Evolutionary conservation across 2,797 vertebrate genomes (phyloP).

Genomic region (Parauchenoglanis punctatus): DNA sequence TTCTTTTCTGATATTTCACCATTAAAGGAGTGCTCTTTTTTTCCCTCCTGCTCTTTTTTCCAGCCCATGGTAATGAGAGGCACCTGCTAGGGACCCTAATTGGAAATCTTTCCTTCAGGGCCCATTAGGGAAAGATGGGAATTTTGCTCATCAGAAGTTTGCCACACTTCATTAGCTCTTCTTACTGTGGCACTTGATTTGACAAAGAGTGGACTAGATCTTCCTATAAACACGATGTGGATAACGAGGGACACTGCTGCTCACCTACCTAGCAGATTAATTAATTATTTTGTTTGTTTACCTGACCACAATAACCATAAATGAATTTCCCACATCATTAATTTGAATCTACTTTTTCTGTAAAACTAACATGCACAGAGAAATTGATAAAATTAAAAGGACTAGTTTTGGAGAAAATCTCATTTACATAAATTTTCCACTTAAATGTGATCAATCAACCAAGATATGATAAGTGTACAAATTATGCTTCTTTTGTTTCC

Average conservation of each 20-base stretch:
- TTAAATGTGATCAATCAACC: background rate
- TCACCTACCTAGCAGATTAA: constrained; percentile 16
- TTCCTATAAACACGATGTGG: constrained; percentile 4
- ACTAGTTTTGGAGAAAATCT: background rate
- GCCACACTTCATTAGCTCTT: constrained; percentile 32
- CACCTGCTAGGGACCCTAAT: constrained; percentile 46
- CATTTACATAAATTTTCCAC: background rate
- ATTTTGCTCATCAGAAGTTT: constrained; percentile 18
- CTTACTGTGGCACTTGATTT: constrained; percentile 21
- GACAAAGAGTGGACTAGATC: constrained; percentile 13
- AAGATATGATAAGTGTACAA: background rate
- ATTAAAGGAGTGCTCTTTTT: background rate
- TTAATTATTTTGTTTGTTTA: constrained; percentile 39
- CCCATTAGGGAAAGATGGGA: constrained; percentile 40
- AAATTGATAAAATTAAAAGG: background rate
- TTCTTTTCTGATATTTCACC: background rate
- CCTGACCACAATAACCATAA: constrained; percentile 15
- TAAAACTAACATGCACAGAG: background rate
- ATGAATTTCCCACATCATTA: constrained; percentile 13
- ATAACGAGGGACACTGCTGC: constrained; percentile 12
- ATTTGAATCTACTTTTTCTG: constrained; percentile 1
- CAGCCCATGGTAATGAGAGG: constrained; percentile 41
- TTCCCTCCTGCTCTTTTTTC: background rate
- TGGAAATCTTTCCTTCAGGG: constrained; percentile 42
- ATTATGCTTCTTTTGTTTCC: background rate